phyloP scores from a whole-genome alignment of 2,888 invertebrate species.

The Seira musarum region DNA sequence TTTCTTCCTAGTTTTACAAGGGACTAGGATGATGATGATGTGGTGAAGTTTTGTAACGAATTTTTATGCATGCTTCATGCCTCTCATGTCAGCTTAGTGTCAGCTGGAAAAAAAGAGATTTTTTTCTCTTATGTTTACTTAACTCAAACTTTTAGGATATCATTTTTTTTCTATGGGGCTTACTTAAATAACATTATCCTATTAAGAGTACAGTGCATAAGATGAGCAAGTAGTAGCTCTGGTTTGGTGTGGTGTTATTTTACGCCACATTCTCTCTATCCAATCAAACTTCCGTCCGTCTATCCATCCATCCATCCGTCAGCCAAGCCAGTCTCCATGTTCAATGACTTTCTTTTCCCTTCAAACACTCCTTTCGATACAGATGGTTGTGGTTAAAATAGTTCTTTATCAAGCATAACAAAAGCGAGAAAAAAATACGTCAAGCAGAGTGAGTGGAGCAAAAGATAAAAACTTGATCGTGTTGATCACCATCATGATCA shows the following conservation, averaged over 20 bases:
- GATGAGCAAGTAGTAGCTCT: slow-evolving; percentile 3
- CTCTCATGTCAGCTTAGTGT: slow-evolving; percentile 60
- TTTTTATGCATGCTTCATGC: slow-evolving; percentile 62
- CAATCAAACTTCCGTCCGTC: slow-evolving; percentile 54
- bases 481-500: too few species aligned
- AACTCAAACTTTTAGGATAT: too few species aligned
- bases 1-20: too few species aligned
- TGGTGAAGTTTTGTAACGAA: slow-evolving; percentile 58
- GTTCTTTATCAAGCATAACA: slow-evolving; percentile 44
- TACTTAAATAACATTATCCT: slow-evolving; percentile 52
- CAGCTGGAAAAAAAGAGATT: slow-evolving; percentile 59
- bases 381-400: slow-evolving; percentile 56
- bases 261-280: slow-evolving; percentile 35
- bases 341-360: too few species aligned
- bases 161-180: too few species aligned
- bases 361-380: slow-evolving; percentile 30
- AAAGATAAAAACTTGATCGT: too few species aligned
- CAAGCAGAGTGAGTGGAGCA: too few species aligned
- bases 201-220: slow-evolving; percentile 38
- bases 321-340: too few species aligned
- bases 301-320: too few species aligned
- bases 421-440: too few species aligned
- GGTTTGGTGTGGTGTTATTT: slow-evolving; percentile 24
- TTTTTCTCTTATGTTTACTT: too few species aligned
- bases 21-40: slow-evolving; percentile 29